Evolutionary conservation across 1,140 invertebrate genomes (phyloP), one percentile per base, ranked within the genome.

Genomic region (Stenopsyche tienmushanensis): DNA sequence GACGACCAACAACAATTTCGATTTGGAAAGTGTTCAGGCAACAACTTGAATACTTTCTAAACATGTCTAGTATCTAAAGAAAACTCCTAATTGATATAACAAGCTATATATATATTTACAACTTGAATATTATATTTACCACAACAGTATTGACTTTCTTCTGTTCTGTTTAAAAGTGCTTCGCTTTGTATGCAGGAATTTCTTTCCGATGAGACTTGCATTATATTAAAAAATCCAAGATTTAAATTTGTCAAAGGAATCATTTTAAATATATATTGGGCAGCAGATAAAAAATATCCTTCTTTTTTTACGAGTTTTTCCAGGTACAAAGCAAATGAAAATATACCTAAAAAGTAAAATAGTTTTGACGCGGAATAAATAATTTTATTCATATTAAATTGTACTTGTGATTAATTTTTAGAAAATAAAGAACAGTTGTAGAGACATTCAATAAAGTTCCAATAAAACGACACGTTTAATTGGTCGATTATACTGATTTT

Each of bases 101-200:
- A n/a, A n/a, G n/a, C n/a, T n/a, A n/a, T n/a, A n/a, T n/a, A n/a
- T n/a, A n/a, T n/a, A n/a, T n/a, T n/a, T n/a, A n/a, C n/a, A n/a
- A n/a, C n/a, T n/a, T n/a, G n/a, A n/a, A n/a, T n/a, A n/a, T n/a
- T n/a, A 17, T 20, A 10, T 1, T 23, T 44, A 57, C 29, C 54
- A 41, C 54, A 57, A 42, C 54, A 57, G 18, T 8, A 50, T 24
- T 50, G 17, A 18, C 21, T 57, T 3, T 42, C 10, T 21, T 42
- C 21, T 1, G 39, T 13, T 3, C 3, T 7, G n/a, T 42, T 29
- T 29, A 3, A 10, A 2, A 47, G 5, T 5, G 41, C 57, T 5
- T 60, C 17, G 17, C 17, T 25, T 47, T 29, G 15, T 25, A 23
- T 60, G 17, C 57, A 60, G 9, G 29, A n/a, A 18, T 7, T 13